Conservation (phyloP, 37 sponge, comb jelly and placozoan species). For the Petrosia ficiformis region DNA sequence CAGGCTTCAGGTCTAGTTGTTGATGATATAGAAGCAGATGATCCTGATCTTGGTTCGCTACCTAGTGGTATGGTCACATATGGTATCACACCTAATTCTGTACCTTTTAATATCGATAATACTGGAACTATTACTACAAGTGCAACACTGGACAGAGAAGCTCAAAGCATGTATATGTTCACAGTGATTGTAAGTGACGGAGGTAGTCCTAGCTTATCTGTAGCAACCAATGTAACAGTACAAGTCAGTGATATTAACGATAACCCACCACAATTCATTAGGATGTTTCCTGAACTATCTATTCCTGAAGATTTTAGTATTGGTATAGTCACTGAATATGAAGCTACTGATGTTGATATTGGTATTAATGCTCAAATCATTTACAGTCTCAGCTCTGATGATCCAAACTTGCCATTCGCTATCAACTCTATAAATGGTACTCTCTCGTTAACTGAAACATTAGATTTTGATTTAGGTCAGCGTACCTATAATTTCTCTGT, state of each 20-base stretch:
- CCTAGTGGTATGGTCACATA: constrained; percentile 48
- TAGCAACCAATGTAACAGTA: constrained; percentile 19
- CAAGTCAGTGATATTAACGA: constrained; percentile 64
- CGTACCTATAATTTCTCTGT: background rate
- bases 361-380: constrained; percentile 53
- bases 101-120: constrained; percentile 14
- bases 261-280: constrained; percentile 44
- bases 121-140: constrained; percentile 14
- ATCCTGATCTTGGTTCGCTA: constrained; percentile 39
- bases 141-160: constrained; percentile 9
- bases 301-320: constrained; percentile 24
- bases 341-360: constrained; percentile 60
- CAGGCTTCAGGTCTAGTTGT: background rate
- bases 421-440: constrained; percentile 22
- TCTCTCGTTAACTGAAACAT: constrained; percentile 5
- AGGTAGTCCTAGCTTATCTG: constrained; percentile 23
- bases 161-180: background rate
- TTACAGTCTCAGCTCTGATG: constrained; percentile 29
- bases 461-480: background rate
- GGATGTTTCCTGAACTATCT: constrained; percentile 1
- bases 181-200: constrained; percentile 44
- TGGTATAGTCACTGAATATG: constrained; percentile 2
- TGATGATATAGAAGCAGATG: constrained; percentile 38
- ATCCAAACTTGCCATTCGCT: constrained; percentile 7
- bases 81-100: constrained; percentile 1